These are phyloP conservation scores for Thomomys bottae DNA, from an alignment of 2,113 vertebrate genomes.

Conservation along the genomic window DNA sequence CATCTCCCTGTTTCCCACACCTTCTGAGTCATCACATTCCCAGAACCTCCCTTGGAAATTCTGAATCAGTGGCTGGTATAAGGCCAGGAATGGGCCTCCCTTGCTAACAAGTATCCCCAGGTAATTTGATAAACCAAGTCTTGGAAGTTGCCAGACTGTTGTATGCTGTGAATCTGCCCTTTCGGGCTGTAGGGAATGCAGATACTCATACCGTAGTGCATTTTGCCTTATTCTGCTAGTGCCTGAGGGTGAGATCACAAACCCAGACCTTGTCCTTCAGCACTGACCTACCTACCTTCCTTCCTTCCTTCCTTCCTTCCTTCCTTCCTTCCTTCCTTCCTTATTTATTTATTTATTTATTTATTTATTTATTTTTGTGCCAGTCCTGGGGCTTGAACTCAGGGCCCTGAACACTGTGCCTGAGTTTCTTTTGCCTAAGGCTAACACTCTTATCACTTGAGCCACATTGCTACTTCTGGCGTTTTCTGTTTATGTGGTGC, in stretches of 20 bases:
- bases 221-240: neutral
- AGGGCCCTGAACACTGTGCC: no score
- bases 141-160: neutral
- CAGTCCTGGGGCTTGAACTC: no score
- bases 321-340: no score
- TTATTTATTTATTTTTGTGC: no score
- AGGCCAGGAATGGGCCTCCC: conserved; percentile 15
- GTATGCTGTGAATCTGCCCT: neutral
- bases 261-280: neutral
- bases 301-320: no score
- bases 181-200: neutral
- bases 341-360: no score
- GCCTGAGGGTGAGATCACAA: neutral
- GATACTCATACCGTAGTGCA: neutral
- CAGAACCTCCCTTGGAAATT: conserved; percentile 12
- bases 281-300: no score
- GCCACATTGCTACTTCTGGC: no score
- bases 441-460: no score
- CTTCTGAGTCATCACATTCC: conserved; percentile 66
- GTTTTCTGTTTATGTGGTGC: no score
- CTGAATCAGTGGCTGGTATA: conserved; percentile 57
- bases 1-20: conserved; percentile 35
- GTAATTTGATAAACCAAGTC: neutral
- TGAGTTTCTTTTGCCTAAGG: no score
- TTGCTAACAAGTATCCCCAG: neutral